Conservation (phyloP, 30 jellyfish, hydroid and myxozoan genomes). For the Turritopsis rubra region DNA sequence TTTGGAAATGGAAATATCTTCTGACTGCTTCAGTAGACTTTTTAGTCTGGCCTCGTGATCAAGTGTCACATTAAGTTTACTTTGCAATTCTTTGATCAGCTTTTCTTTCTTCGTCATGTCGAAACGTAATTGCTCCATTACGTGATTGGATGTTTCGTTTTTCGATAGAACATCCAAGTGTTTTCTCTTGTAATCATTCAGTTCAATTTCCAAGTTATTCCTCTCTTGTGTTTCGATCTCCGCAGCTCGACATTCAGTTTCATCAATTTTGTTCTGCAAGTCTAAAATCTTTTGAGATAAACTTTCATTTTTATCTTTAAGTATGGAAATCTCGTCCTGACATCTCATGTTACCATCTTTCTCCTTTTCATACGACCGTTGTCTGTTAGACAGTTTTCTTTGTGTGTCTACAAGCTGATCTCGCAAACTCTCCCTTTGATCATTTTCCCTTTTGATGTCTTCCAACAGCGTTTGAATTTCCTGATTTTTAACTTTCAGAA, state of each 20-base stretch:
- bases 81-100: background rate
- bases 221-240: background rate
- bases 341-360: background rate
- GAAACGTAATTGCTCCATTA: background rate
- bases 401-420: background rate
- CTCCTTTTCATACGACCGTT: background rate
- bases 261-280: conserved; percentile 8
- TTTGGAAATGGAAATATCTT: conserved; percentile 6
- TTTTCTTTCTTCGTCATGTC: background rate
- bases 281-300: background rate
- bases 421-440: background rate
- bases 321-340: background rate
- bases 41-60: conserved; percentile 14
- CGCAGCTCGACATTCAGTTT: background rate
- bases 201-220: background rate
- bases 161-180: background rate
- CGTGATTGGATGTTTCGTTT: background rate
- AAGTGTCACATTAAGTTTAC: background rate
- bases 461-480: background rate
- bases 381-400: background rate
- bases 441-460: background rate
- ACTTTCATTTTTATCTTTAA: background rate
- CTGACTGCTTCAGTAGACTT: conserved; percentile 8
- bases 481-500: background rate
- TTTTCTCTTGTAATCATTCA: conserved; percentile 10